Evolutionary conservation across 2,888 invertebrate species (phyloP).

Genomic region (Galerucella pusilla): DNA sequence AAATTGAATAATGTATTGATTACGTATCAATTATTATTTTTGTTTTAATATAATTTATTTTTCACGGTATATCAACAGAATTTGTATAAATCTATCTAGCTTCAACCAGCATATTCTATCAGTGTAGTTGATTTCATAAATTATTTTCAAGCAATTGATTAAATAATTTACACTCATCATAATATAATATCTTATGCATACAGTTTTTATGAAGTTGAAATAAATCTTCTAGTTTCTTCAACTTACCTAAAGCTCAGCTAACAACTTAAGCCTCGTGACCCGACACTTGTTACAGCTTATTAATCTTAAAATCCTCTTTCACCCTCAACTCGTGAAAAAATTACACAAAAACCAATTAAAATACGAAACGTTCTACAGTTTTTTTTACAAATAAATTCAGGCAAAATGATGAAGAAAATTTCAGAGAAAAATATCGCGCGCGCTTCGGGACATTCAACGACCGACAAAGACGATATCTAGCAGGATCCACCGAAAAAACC

Average conservation of each 20-base stretch:
- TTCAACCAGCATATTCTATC: too few species aligned
- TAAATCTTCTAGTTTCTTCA: neutral
- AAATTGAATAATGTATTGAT: too few species aligned
- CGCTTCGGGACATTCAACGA: conserved; percentile 34
- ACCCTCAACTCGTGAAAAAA: conserved; percentile 1
- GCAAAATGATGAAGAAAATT: conserved; percentile 16
- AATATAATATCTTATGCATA: too few species aligned
- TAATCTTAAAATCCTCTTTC: neutral
- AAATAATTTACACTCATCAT: too few species aligned
- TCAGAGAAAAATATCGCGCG: conserved; percentile 30
- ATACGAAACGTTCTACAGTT: conserved; percentile 2
- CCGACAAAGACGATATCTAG: conserved; percentile 8
- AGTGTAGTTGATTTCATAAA: too few species aligned
- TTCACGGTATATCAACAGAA: too few species aligned
- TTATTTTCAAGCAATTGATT: too few species aligned
- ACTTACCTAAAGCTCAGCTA: conserved; percentile 2
- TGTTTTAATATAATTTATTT: too few species aligned
- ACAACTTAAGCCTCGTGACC: neutral
- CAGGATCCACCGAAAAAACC: conserved; percentile 34
- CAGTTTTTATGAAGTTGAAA: too few species aligned
- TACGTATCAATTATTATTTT: too few species aligned
- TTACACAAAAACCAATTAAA: neutral
- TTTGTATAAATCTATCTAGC: too few species aligned
- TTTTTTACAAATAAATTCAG: conserved; percentile 18
- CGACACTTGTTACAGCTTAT: neutral